These are phyloP conservation scores for Vanacampus margaritifer DNA, from an alignment of 2,113 vertebrate species.

Conservation along the genomic window DNA sequence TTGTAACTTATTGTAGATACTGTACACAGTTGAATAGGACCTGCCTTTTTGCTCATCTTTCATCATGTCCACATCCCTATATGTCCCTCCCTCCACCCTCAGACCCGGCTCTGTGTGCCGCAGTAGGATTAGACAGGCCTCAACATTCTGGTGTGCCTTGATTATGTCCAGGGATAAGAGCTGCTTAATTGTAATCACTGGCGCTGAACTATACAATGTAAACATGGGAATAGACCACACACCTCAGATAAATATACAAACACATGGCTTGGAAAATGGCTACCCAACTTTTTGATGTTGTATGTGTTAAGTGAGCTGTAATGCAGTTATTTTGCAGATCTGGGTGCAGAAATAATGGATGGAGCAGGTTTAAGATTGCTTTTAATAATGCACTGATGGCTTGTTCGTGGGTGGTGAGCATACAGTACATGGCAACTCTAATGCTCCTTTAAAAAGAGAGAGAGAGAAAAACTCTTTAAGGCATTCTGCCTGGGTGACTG, in stretches of 20 bases:
- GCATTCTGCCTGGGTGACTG: background rate
- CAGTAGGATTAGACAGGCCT: constrained; percentile 61
- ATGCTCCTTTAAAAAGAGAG: background rate
- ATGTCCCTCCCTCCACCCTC: constrained; percentile 10
- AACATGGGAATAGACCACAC: constrained; percentile 24
- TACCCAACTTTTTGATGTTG: background rate
- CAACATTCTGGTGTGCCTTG: constrained; percentile 53
- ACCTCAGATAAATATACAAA: background rate
- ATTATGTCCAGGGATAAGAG: constrained; percentile 72
- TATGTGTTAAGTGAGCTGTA: background rate
- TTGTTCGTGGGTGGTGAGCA: background rate
- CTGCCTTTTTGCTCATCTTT: constrained; percentile 10
- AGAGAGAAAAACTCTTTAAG: background rate
- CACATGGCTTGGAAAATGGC: background rate
- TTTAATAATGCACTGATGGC: background rate
- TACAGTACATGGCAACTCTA: background rate
- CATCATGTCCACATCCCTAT: constrained; percentile 5
- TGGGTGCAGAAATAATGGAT: background rate
- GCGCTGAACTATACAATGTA: constrained; percentile 43
- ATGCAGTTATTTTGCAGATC: background rate
- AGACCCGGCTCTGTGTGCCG: constrained; percentile 42
- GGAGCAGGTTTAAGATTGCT: background rate
- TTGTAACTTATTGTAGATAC: constrained; percentile 7
- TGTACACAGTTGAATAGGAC: constrained; percentile 15
- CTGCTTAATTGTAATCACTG: constrained; percentile 74